Base-by-base conservation (phyloP, 2,113 vertebrate species). In the Prunella fulvescens region DNA sequence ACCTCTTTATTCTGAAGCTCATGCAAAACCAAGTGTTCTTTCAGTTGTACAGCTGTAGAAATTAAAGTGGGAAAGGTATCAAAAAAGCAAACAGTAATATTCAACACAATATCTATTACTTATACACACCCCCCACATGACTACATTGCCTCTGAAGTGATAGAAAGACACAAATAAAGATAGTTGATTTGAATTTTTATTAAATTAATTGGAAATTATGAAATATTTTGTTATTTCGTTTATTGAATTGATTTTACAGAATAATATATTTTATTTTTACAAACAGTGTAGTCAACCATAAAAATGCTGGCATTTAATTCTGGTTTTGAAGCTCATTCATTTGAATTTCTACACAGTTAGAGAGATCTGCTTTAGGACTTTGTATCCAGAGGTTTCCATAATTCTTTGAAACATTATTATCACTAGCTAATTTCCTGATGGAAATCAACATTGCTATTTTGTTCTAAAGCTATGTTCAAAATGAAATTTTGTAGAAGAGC, bases 41-140 rank as follows among this genome's bases (percentile, higher is more conserved):
- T 91, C 81, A 87, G 67, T 94, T 96, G 81, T 60, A 92, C 76
- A 72, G 47, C 72, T 96, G 56, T 93, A 96, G 97, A 97, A 97
- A 96, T 86, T 95, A 79, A 92, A 97, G 78, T 94, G 84, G 94
- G 77, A 91, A 95, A 95, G 77, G 76, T 93, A 96, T 73, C 60
- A 92, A 94, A 94, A 95, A 94, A 91, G 29, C 81, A 77, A 97
- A 93, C 53, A 93, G 31, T 42, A 91, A 84, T 82, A 92, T 51
- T 77, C 45, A 66, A 61, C 37, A 80, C 14, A 50, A 7, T 87
- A 79, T 79, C 57, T 85, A 48, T 70, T 54, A 61, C 8, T n/a
- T 61, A 56, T 26, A 28, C 10, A 10, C 12, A 66, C 3, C 14
- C 71, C 16, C 22, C 22, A 50, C 50, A 48, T 3, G 18, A 60